These are phyloP conservation scores for Mesocricetus auratus DNA, from an alignment of 2,113 vertebrate genomes.

Conservation along the genomic window DNA sequence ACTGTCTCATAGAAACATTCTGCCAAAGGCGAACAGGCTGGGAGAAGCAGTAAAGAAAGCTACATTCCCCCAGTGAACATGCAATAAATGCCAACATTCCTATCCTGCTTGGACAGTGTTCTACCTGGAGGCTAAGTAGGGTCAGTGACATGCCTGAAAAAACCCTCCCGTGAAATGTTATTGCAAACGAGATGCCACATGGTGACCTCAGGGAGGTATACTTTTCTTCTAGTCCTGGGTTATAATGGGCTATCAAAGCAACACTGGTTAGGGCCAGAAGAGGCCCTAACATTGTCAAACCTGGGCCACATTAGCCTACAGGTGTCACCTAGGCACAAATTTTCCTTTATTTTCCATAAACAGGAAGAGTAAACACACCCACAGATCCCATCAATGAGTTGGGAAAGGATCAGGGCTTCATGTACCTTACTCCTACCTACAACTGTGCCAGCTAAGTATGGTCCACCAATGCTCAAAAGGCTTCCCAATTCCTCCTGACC, in stretches of 20 bases:
- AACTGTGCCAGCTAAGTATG: background rate
- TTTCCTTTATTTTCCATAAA: background rate
- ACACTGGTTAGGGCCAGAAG: background rate
- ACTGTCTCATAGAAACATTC: background rate
- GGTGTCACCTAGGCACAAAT: background rate
- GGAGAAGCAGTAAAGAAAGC: conserved; percentile 27
- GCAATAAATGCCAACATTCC: conserved; percentile 25
- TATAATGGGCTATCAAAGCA: background rate
- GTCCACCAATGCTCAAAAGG: background rate
- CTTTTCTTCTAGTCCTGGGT: background rate
- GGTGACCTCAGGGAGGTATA: background rate
- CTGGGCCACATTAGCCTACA: background rate
- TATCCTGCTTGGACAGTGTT: background rate
- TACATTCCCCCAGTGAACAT: background rate
- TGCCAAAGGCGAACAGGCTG: background rate
- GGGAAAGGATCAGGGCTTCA: background rate
- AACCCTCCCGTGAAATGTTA: background rate
- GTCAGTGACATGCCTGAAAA: background rate
- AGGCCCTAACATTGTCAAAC: conserved; percentile 24
- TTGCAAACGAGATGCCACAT: background rate
- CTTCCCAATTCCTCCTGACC: background rate
- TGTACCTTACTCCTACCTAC: background rate
- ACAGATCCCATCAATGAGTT: background rate
- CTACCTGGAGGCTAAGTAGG: conserved; percentile 31
- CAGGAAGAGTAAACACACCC: background rate